Evolutionary conservation across 2,113 vertebrate species (phyloP), one percentile per base, ranked within the genome.

Genomic region (Pelodiscus sinensis): DNA sequence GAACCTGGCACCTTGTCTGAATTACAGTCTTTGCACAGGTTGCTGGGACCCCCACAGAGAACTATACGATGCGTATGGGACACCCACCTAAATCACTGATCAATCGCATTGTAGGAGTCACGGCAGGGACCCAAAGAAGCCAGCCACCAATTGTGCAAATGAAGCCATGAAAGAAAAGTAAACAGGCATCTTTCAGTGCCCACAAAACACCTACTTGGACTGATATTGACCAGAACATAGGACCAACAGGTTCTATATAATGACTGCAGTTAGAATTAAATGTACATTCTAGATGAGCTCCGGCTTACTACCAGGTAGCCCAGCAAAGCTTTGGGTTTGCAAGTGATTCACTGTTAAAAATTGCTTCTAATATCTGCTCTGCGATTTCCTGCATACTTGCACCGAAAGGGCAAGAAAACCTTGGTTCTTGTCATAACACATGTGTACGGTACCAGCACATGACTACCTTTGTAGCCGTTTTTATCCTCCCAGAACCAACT

Each of bases 401-500:
- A 86, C 82, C 90, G n/a, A 94, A 93, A 88, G 86, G 90, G 87
- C 95, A 95, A 86, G 86, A 94, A 90, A 93, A 90, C 56, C 12
- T 91, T 85, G 88, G 79, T 68, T 91, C 82, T 90, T 60, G 82
- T 62, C 91, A 91, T 81, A 96, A 96, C 96, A 95, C 86, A 91
- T 88, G 91, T 84, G 92, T 90, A 92, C 85, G 81, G 44, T 52
- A 78, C 79, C 54, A 82, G 90, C 88, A 94, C 93, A 92, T 96
- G 89, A 93, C 91, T 94, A 94, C 88, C 78, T 94, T 97, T 96
- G 95, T 95, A 95, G 94, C 92, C 93, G 79, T 57, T 94, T 94
- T 94, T 95, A 88, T 93, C 81, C 92, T 94, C 82, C 52, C 92
- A 85, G 96, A 92, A 97, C 38, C 83, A 91, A 86, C 83, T 96